Percentiles rank a stretch among this genome's conserved stretches.
Evolutionary conservation across 1,140 invertebrate genomes (phyloP).

Genomic region (Danaus melanippus): DNA sequence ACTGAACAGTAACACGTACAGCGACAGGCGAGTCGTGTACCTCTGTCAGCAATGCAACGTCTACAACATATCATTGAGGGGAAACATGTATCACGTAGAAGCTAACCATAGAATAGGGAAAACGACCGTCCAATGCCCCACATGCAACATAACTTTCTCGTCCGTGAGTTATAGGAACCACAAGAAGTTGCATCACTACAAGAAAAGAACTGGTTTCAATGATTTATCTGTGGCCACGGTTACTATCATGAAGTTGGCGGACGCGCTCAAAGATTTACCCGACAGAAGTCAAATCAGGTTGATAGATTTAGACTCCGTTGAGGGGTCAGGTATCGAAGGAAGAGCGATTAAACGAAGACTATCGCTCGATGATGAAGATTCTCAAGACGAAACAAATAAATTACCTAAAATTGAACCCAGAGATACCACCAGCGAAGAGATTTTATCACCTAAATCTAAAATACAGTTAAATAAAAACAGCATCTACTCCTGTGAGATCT

Average conservation of each 20-base stretch:
- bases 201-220: neutral
- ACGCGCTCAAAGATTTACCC: neutral
- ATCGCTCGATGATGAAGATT: too few relatives aligned
- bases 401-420: too few relatives aligned
- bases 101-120: neutral
- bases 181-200: constrained; percentile 3
- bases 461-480: too few relatives aligned
- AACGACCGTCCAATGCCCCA: neutral
- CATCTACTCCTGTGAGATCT: constrained; percentile 7
- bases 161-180: constrained; percentile 3
- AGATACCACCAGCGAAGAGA: too few relatives aligned
- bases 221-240: neutral
- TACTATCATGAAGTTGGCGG: neutral
- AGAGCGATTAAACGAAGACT: too few relatives aligned
- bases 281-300: neutral
- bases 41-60: constrained; percentile 13
- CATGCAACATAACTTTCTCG: constrained; percentile 2
- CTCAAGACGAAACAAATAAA: too few relatives aligned
- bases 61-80: constrained; percentile 6
- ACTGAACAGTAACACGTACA: constrained; percentile 1
- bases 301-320: too few relatives aligned
- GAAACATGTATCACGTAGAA: constrained; percentile 5
- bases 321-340: too few relatives aligned
- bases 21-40: constrained; percentile 8
- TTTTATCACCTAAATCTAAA: too few relatives aligned